phyloP scores from a whole-genome alignment of 2,113 vertebrate genomes.

The Abramis brama region DNA sequence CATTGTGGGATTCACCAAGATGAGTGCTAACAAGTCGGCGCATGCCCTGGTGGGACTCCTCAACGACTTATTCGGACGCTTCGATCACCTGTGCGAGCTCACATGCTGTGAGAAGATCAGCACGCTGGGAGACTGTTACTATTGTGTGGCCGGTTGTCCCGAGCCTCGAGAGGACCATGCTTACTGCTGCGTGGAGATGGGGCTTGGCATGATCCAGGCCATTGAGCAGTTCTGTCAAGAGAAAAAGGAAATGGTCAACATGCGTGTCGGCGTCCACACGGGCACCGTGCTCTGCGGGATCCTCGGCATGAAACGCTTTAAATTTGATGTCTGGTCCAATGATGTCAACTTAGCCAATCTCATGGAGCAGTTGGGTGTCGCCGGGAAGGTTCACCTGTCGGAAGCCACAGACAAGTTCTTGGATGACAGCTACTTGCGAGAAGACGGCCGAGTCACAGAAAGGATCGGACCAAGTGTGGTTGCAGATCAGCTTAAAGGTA shows the following conservation, averaged over 20 bases:
- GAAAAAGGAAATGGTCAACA: constrained; percentile 93
- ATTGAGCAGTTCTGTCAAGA: constrained; percentile 98
- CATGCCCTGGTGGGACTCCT: constrained; percentile 93
- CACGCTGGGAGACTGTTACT: constrained; percentile 97
- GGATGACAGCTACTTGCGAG: constrained; percentile 91
- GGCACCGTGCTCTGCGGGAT: constrained; percentile 96
- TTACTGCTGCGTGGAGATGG: constrained; percentile 98
- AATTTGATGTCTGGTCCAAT: constrained; percentile 98
- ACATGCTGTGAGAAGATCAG: constrained; percentile 97
- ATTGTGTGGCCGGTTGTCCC: constrained; percentile 94
- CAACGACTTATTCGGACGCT: constrained; percentile 95
- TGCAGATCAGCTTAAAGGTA: constrained; percentile 95
- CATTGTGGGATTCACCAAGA: constrained; percentile 96
- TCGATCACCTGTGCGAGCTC: constrained; percentile 91
- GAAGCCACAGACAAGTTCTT: constrained; percentile 92
- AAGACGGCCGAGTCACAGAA: constrained; percentile 88
- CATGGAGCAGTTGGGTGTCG: constrained; percentile 97
- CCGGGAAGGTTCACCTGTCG: constrained; percentile 95
- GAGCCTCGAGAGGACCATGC: constrained; percentile 92
- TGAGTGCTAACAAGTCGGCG: constrained; percentile 96
- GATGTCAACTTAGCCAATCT: constrained; percentile 97
- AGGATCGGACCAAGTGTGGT: constrained; percentile 87
- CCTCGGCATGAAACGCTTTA: constrained; percentile 95
- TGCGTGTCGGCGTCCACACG: constrained; percentile 94
- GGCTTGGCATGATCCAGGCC: constrained; percentile 95